phyloP scores from a whole-genome alignment of 2,797 vertebrate species.

The Octomys mimax region DNA sequence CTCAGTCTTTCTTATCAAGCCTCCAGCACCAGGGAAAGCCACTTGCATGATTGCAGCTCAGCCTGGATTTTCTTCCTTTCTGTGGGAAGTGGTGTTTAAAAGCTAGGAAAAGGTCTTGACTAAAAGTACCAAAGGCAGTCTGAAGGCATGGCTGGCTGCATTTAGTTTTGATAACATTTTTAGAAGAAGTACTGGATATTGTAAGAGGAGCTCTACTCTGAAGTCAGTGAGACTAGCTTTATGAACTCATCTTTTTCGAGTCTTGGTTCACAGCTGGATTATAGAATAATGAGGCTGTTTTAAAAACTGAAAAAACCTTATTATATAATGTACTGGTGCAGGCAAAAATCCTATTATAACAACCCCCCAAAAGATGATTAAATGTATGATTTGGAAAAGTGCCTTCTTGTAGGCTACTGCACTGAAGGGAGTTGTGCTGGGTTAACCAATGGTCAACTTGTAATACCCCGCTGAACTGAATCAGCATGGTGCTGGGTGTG shows the following conservation, averaged over 20 bases:
- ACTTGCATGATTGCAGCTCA: not conserved
- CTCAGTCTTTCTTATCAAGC: not conserved
- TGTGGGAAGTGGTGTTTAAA: not conserved
- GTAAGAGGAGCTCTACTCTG: slow-evolving; percentile 12
- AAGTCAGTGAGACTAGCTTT: slow-evolving; percentile 13
- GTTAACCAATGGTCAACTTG: not conserved
- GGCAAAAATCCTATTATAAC: slow-evolving; percentile 20
- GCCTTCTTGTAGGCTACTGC: not conserved
- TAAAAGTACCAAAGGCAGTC: not conserved
- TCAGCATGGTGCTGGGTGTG: not conserved
- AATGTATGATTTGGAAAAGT: not conserved
- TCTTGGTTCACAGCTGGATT: not conserved
- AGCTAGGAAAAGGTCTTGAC: not conserved
- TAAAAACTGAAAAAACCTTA: not conserved
- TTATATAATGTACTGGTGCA: not conserved
- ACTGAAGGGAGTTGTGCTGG: not conserved
- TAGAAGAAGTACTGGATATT: not conserved
- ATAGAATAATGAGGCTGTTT: not conserved
- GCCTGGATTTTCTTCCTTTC: not conserved
- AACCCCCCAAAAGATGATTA: not conserved
- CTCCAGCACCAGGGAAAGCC: not conserved
- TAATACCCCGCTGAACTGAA: not conserved
- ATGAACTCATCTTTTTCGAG: not conserved
- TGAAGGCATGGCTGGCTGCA: not conserved
- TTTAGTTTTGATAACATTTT: slow-evolving; percentile 43